These are phyloP conservation scores for Aldrovandia affinis DNA, from an alignment of 2,797 vertebrate species.

Conservation along the genomic window DNA sequence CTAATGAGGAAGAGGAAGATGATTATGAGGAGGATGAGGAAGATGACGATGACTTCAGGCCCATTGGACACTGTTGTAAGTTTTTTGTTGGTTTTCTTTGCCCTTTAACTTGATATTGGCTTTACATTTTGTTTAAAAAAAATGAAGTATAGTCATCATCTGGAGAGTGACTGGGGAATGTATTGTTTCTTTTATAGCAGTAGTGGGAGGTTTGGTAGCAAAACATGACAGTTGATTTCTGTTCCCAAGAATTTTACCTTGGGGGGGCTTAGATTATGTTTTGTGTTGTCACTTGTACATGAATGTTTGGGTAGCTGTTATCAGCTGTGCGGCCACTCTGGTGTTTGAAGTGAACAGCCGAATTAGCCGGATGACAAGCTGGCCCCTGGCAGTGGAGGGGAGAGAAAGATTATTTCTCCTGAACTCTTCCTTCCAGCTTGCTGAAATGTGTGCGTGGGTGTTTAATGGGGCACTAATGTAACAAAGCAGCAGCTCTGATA, in stretches of 20 bases:
- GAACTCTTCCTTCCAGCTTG: not conserved
- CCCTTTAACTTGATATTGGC: not conserved
- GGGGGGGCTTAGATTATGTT: too few species aligned
- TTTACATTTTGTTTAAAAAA: not conserved
- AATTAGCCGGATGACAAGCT: not conserved
- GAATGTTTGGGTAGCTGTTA: not conserved
- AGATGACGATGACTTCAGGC: slow-evolving; percentile 80
- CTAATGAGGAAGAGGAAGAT: slow-evolving; percentile 78
- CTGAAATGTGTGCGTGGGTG: not conserved
- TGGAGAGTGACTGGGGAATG: not conserved
- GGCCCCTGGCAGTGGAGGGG: not conserved
- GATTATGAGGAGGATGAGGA: slow-evolving; percentile 82
- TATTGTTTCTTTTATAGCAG: not conserved
- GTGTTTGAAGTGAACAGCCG: not conserved
- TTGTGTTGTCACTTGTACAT: not conserved
- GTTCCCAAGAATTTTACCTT: too few species aligned
- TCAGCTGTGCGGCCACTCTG: not conserved
- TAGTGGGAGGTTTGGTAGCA: not conserved
- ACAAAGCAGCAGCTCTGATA: not conserved
- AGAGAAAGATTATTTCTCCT: not conserved
- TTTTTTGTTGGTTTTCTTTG: slow-evolving; percentile 34
- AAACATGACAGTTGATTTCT: not conserved
- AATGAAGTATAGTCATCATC: too few species aligned
- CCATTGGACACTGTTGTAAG: slow-evolving; percentile 88
- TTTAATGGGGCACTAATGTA: slow-evolving; percentile 13